Percentiles rank a stretch among this genome's conserved stretches.
Conservation (phyloP, 2,113 vertebrate genomes). For the Arothron firmamentum region DNA sequence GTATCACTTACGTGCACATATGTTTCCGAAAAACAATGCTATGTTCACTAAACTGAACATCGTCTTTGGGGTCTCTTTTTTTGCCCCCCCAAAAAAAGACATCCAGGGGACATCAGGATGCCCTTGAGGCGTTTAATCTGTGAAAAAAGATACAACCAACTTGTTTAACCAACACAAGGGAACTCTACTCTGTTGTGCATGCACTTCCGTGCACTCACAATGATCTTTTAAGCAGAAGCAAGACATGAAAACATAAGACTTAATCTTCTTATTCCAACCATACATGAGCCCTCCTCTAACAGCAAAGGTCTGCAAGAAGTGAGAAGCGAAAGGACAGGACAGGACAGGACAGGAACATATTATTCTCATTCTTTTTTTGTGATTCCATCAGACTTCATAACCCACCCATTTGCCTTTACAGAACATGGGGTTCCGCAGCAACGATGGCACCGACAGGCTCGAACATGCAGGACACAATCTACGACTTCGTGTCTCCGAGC, state of each 20-base stretch:
- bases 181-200: no score
- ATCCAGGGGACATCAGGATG: no score
- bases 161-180: no score
- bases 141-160: not conserved
- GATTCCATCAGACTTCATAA: not conserved
- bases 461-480: slow-evolving; percentile 22
- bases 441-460: slow-evolving; percentile 30
- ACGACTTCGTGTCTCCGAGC: not conserved
- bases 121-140: no score
- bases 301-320: slow-evolving; percentile 3
- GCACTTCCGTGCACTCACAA: not conserved
- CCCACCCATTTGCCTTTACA: slow-evolving; percentile 11
- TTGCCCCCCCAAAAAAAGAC: no score
- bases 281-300: not conserved
- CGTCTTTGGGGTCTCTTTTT: no score
- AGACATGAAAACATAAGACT: slow-evolving; percentile 5
- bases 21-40: no score
- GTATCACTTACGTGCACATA: no score
- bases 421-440: slow-evolving; percentile 19
- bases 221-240: not conserved
- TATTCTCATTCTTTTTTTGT: slow-evolving; percentile 37
- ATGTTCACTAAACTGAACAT: no score
- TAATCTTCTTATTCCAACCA: slow-evolving; percentile 1
- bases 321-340: not conserved
- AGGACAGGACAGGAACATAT: slow-evolving; percentile 56